Percentiles rank a stretch among this genome's conserved stretches.
phyloP scores from a whole-genome alignment of 2,113 vertebrate genomes.

The Calonectris borealis region DNA sequence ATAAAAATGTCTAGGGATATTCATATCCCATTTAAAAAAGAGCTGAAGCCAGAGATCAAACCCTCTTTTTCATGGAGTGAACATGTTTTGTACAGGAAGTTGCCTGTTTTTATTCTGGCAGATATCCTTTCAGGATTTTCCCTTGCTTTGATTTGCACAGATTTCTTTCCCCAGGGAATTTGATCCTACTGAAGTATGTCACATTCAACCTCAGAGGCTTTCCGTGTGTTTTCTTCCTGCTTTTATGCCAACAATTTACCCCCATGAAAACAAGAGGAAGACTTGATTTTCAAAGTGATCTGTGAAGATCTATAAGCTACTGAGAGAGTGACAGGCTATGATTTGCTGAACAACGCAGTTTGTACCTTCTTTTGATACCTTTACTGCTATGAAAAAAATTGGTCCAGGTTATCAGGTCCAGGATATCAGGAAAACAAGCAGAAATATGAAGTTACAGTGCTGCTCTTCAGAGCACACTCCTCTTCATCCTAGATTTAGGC shows the following conservation, averaged over 20 bases:
- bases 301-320: background rate
- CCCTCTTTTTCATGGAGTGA: background rate
- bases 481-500: background rate
- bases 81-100: fast-evolving
- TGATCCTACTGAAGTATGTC: background rate
- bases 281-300: background rate
- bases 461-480: background rate
- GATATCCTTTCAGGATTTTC: background rate
- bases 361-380: background rate
- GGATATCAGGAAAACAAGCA: background rate
- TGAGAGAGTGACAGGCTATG: background rate
- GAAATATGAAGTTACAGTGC: background rate
- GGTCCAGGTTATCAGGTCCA: background rate
- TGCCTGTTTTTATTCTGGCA: background rate
- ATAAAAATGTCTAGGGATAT: background rate
- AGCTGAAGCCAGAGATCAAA: background rate
- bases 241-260: background rate
- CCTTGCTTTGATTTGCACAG: background rate
- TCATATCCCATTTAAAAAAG: background rate
- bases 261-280: background rate
- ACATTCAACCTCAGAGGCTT: background rate
- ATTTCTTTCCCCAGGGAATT: background rate
- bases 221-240: background rate
- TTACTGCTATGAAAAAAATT: background rate
- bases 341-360: background rate